Conservation (phyloP, 64 coral and sea anemone species). For the Montipora efflorescens region DNA sequence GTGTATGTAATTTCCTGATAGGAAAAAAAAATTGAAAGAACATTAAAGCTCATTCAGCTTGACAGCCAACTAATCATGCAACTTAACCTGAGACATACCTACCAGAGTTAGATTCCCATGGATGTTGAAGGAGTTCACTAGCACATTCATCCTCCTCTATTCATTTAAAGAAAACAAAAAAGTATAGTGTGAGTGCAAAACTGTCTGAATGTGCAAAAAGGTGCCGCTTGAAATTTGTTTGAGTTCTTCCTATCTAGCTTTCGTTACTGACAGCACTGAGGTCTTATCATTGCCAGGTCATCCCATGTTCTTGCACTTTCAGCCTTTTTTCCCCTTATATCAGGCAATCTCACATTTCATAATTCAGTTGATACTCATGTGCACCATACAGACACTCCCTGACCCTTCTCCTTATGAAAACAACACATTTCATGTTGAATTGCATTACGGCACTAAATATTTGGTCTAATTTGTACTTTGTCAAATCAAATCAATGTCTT, state of each 20-base stretch:
- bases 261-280: background rate
- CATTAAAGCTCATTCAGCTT: background rate
- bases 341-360: background rate
- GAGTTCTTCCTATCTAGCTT: background rate
- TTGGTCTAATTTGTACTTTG: background rate
- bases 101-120: background rate
- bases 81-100: background rate
- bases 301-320: background rate
- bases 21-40: background rate
- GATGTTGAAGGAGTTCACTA: slow-evolving; percentile 2
- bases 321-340: background rate
- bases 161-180: background rate
- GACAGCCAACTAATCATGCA: background rate
- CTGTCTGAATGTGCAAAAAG: background rate
- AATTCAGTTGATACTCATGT: background rate
- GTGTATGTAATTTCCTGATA: background rate
- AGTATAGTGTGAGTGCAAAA: background rate
- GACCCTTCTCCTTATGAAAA: background rate
- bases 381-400: background rate
- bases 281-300: background rate
- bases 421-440: background rate
- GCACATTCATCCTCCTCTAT: background rate
- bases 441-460: background rate
- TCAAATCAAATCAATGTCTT: background rate
- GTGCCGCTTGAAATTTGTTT: background rate